These are phyloP conservation scores for Thymelicus sylvestris DNA, from an alignment of 2,888 invertebrate genomes.

Conservation along the genomic window DNA sequence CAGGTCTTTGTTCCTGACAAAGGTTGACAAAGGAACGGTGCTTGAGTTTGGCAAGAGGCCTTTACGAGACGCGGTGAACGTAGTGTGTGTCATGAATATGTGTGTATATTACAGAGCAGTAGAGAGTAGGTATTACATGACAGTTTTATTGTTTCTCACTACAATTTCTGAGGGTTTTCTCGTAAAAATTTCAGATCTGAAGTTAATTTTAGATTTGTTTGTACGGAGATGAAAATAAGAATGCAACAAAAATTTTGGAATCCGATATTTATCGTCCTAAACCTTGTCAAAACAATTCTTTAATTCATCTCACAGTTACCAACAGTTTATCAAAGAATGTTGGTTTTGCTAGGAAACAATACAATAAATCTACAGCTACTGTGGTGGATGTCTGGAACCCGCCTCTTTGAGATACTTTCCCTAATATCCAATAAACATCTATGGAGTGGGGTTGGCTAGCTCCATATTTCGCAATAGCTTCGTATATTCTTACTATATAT, in stretches of 20 bases:
- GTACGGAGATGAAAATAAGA: too few relatives aligned
- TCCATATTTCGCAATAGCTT: background rate
- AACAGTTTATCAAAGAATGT: background rate
- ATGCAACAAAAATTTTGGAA: too few relatives aligned
- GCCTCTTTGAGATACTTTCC: constrained; percentile 34
- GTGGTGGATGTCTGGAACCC: constrained; percentile 25
- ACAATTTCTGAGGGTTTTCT: too few relatives aligned
- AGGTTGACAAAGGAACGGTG: constrained; percentile 72
- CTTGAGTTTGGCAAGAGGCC: constrained; percentile 79
- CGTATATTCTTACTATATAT: too few relatives aligned
- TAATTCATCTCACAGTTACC: too few relatives aligned
- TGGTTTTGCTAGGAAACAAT: constrained; percentile 32
- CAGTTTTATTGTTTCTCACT: too few relatives aligned
- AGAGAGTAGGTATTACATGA: background rate
- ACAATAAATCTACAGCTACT: constrained; percentile 38
- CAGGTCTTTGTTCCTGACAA: constrained; percentile 65
- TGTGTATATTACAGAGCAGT: background rate
- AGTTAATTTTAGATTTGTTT: background rate
- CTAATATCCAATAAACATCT: constrained; percentile 25
- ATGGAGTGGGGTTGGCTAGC: background rate
- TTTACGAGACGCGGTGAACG: constrained; percentile 62
- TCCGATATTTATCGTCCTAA: too few relatives aligned
- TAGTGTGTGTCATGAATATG: constrained; percentile 46
- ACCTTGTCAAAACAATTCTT: too few relatives aligned
- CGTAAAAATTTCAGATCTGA: background rate